phyloP scores from a whole-genome alignment of 2,888 invertebrate species.

The Drosophila dives region DNA sequence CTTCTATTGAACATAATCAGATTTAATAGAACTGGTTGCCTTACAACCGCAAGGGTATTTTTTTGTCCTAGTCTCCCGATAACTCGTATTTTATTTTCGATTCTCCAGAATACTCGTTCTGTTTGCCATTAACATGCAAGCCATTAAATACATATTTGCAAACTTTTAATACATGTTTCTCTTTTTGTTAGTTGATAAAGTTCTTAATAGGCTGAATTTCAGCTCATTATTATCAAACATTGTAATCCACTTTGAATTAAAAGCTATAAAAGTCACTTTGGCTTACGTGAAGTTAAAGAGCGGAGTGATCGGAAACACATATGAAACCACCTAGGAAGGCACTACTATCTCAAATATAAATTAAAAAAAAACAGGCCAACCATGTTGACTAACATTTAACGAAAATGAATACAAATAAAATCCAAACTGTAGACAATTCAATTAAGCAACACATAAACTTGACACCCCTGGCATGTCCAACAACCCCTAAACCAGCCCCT shows the following conservation, averaged over 20 bases:
- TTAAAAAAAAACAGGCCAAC: constrained; percentile 10
- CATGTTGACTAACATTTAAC: constrained; percentile 38
- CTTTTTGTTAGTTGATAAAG: constrained; percentile 56
- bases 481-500: not conserved
- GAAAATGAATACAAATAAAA: constrained; percentile 37
- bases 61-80: not conserved
- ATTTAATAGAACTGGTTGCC: not conserved
- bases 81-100: constrained; percentile 11
- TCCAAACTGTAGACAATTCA: constrained; percentile 70
- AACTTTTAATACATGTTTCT: constrained; percentile 27
- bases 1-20: not conserved
- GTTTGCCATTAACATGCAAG: constrained; percentile 43
- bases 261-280: constrained; percentile 38
- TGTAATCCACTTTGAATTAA: constrained; percentile 59
- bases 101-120: constrained; percentile 6
- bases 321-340: constrained; percentile 3
- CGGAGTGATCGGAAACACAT: not conserved
- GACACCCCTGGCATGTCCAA: constrained; percentile 48
- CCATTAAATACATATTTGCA: constrained; percentile 35
- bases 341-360: not conserved
- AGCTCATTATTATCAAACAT: constrained; percentile 51
- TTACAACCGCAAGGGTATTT: not conserved
- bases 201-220: constrained; percentile 52
- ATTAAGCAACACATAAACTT: constrained; percentile 76
- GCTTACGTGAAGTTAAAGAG: constrained; percentile 7